Conservation (phyloP, 1,140 invertebrate species). For the Pachyrhynchus sulphureomaculatus region DNA sequence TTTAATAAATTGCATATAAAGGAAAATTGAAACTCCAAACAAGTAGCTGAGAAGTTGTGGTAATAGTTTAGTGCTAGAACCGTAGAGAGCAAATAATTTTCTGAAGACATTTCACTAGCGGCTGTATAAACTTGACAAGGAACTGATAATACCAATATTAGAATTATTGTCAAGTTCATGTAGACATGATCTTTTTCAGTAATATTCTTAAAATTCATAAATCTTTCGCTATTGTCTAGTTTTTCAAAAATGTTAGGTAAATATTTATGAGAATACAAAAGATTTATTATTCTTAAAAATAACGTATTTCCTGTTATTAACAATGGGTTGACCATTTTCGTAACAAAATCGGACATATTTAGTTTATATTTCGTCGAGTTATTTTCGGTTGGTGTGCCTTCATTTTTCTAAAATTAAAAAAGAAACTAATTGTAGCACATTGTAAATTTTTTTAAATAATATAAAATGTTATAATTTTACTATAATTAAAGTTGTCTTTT, state of each 20-base stretch:
- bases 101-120: too few relatives aligned
- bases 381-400: too few relatives aligned
- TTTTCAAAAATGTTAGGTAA: neutral
- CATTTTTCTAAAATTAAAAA: too few relatives aligned
- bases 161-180: neutral
- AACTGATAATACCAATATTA: neutral
- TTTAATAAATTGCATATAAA: neutral
- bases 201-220: neutral
- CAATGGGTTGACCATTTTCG: neutral
- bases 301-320: neutral
- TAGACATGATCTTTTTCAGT: neutral
- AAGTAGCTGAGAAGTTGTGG: neutral
- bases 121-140: neutral
- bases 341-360: neutral
- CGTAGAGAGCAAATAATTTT: neutral
- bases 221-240: neutral
- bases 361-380: neutral
- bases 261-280: neutral
- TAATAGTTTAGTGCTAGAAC: neutral
- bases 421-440: too few relatives aligned
- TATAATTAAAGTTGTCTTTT: too few relatives aligned
- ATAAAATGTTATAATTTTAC: too few relatives aligned
- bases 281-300: neutral
- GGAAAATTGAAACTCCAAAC: slow-evolving; percentile 3
- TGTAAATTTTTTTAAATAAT: too few relatives aligned